Percentiles rank a stretch among this genome's conserved stretches.
Evolutionary conservation across 2,888 invertebrate genomes (phyloP).

Genomic region (Anaspis maculata): DNA sequence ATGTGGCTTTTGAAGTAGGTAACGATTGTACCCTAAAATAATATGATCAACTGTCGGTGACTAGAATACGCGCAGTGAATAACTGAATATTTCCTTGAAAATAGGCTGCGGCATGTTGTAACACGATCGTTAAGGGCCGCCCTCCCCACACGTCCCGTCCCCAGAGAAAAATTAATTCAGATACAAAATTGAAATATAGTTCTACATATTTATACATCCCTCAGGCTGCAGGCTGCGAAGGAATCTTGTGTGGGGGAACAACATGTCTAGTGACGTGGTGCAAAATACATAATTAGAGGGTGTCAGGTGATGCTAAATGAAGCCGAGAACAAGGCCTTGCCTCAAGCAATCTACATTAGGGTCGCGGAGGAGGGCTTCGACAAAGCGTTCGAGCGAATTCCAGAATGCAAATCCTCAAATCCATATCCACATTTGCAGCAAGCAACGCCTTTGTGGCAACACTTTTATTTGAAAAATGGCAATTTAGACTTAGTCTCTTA

Average conservation of each 20-base stretch:
- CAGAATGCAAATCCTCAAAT: slow-evolving; percentile 24
- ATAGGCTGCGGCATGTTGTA: no score
- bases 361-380: slow-evolving; percentile 17
- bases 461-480: no score
- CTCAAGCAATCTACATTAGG: slow-evolving; percentile 22
- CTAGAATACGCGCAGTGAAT: no score
- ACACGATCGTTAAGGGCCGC: no score
- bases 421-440: no score
- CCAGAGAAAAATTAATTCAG: slow-evolving; percentile 28
- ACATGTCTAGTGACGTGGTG: slow-evolving; percentile 31
- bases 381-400: slow-evolving; percentile 22
- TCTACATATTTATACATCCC: slow-evolving; percentile 30
- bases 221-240: slow-evolving; percentile 15
- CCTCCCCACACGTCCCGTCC: slow-evolving; percentile 14
- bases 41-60: no score
- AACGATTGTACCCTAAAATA: no score
- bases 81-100: no score
- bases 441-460: no score
- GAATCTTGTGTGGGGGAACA: slow-evolving; percentile 20
- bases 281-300: slow-evolving; percentile 41
- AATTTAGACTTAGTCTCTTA: no score
- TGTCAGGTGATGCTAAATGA: slow-evolving; percentile 39
- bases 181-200: slow-evolving; percentile 31
- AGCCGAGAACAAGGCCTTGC: slow-evolving; percentile 29
- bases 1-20: no score